Evolutionary conservation across 2,888 invertebrate genomes (phyloP).

Genomic region (Nudaria mundana): DNA sequence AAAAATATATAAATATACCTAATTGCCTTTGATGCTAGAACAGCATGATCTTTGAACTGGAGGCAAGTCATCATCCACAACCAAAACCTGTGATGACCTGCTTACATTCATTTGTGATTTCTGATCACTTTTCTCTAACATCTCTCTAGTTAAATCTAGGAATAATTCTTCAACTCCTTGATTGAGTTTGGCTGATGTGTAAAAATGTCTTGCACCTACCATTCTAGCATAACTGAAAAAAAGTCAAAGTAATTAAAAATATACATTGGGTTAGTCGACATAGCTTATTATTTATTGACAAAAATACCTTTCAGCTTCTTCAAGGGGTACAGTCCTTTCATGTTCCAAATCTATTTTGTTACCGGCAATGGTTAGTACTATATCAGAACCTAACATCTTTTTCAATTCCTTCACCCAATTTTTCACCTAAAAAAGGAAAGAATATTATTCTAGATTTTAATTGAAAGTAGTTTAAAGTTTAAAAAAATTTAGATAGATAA

Average conservation of each 20-base stretch:
- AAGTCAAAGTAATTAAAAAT: slow-evolving; percentile 2
- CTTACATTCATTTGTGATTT: slow-evolving; percentile 46
- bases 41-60: slow-evolving; percentile 61
- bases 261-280: neutral
- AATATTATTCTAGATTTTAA: neutral
- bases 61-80: slow-evolving; percentile 66
- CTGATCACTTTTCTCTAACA: slow-evolving; percentile 79
- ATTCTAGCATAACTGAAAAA: slow-evolving; percentile 90
- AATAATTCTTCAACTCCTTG: slow-evolving; percentile 96
- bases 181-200: slow-evolving; percentile 96
- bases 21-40: slow-evolving; percentile 48
- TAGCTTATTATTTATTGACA: neutral
- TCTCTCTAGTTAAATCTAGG: slow-evolving; percentile 88
- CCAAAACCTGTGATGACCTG: slow-evolving; percentile 57
- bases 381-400: slow-evolving; percentile 96
- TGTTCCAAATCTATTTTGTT: slow-evolving; percentile 98
- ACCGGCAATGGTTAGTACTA: slow-evolving; percentile 95
- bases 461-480: neutral
- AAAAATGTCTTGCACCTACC: slow-evolving; percentile 95
- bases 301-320: slow-evolving; percentile 91
- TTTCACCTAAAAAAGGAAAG: slow-evolving; percentile 86
- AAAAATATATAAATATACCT: slow-evolving; percentile 17
- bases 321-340: slow-evolving; percentile 90
- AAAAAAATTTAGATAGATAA: slow-evolving; percentile 42
- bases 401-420: slow-evolving; percentile 99